Evolutionary conservation across 2,888 invertebrate genomes (phyloP).

Genomic region (Synergus japonicus): DNA sequence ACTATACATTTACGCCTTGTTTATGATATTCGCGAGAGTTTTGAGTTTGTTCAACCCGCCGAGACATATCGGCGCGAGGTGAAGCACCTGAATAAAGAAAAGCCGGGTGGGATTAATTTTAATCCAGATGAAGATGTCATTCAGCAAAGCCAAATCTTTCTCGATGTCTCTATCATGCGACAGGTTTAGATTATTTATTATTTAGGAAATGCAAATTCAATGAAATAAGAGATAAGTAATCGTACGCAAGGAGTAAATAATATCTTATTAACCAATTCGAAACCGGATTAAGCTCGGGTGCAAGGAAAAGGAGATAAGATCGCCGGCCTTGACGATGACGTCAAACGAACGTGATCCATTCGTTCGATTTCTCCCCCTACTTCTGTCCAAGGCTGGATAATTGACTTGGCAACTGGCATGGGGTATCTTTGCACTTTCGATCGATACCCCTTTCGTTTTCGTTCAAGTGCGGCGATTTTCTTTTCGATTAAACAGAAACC

Average conservation of each 20-base stretch:
- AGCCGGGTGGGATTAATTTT: background rate
- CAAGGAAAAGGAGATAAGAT: constrained; percentile 44
- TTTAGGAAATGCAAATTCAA: constrained; percentile 11
- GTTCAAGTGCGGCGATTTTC: constrained; percentile 15
- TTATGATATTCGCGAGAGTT: background rate
- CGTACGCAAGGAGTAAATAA: constrained; percentile 12
- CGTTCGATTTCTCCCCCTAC: constrained; percentile 56
- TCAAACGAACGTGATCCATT: constrained; percentile 58
- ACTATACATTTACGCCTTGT: background rate
- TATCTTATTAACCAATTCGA: constrained; percentile 34
- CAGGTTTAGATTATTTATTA: background rate
- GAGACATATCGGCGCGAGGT: background rate
- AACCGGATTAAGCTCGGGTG: constrained; percentile 38
- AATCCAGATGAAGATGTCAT: background rate
- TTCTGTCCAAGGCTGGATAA: constrained; percentile 53
- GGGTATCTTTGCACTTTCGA: constrained; percentile 27
- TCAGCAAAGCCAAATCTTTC: background rate
- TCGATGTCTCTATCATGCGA: background rate
- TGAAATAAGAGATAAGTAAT: background rate
- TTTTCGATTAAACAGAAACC: background rate
- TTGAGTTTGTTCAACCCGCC: background rate
- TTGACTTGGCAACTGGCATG: constrained; percentile 46
- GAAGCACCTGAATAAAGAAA: background rate
- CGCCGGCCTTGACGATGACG: constrained; percentile 59
- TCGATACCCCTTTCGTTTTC: constrained; percentile 43